Base-by-base conservation (phyloP, 2,888 invertebrate species). In the Gerris lacustris region DNA sequence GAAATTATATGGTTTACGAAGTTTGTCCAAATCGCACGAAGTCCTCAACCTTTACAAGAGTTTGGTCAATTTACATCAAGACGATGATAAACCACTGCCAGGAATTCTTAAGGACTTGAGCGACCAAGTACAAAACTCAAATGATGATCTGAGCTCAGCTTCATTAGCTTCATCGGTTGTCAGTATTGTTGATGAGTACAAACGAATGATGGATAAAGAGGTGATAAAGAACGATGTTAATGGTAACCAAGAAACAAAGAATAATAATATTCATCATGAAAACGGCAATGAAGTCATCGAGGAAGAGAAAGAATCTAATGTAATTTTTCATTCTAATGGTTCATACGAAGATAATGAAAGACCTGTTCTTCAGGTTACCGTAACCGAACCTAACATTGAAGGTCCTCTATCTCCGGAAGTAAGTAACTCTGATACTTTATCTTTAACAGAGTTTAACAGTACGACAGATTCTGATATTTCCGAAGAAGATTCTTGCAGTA, bases 21-120 rank as follows among this genome's bases (percentile, higher is more conserved):
- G 81, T 73, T 75, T 83, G 68, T 83, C 83, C 0, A 82, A 81
- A 74, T 83, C 83, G 0, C 83, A 83, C 69, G 83, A 83, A 70
- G 82, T 82, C 45, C 76, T 83, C 70, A 80, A 82, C 73, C 79
- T 82, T 69, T 82, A 81, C 75, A 78, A 80, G 67, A 81, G 74
- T 31, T 74, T 75, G 6, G 71, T 73, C 55, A 74, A 73, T 44
- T 47, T 74, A n/a, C 17, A n/a, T 9, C 17, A n/a, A 64, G 64
- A 64, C 9, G 64, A 64, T 9, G 64, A 64, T 15, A 15, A 67
- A 15, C 44, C 67, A 9, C 43, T 67, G 17, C 67, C 67, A 4
- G 18, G 9, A 15, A 17, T 67, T 11, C 44, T 67, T 11, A 17
- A 43, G 11, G 9, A n/a, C 2, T 45, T 67, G 44, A 9, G n/a